phyloP scores from a whole-genome alignment of 2,888 invertebrate genomes.

The Pantelozetes paolii region DNA sequence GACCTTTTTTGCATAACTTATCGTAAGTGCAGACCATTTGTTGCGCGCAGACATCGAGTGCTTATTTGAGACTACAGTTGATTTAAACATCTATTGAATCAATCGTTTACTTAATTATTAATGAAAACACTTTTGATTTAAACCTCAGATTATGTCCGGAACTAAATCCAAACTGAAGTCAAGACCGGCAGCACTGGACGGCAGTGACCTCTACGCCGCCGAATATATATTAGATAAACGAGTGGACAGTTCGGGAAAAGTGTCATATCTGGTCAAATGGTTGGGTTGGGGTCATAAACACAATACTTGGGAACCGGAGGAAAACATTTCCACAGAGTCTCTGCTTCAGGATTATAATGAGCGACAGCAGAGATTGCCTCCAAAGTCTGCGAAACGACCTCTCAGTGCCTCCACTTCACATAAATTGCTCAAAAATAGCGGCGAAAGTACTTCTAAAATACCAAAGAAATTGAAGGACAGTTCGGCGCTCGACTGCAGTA shows the following conservation, averaged over 20 bases:
- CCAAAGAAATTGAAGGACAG: background rate
- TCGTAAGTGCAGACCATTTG: no score
- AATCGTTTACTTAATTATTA: no score
- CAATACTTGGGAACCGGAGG: conserved; percentile 9
- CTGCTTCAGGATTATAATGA: background rate
- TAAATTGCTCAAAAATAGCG: background rate
- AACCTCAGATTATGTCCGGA: background rate
- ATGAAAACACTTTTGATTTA: no score
- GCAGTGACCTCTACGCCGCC: background rate
- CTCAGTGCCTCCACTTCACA: background rate
- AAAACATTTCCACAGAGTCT: background rate
- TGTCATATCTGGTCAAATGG: background rate
- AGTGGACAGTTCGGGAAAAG: background rate
- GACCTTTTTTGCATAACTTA: no score
- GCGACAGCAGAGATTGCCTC: background rate
- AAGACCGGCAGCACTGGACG: background rate
- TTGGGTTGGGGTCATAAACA: background rate
- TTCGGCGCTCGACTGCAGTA: background rate
- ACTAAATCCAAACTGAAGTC: background rate
- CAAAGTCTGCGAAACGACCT: background rate
- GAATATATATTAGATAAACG: background rate
- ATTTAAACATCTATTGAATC: no score
- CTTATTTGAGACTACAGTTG: no score
- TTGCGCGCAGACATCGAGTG: no score
- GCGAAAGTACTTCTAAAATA: background rate